phyloP scores from a whole-genome alignment of 1,140 invertebrate species.

The Meloidogyne hapla region DNA sequence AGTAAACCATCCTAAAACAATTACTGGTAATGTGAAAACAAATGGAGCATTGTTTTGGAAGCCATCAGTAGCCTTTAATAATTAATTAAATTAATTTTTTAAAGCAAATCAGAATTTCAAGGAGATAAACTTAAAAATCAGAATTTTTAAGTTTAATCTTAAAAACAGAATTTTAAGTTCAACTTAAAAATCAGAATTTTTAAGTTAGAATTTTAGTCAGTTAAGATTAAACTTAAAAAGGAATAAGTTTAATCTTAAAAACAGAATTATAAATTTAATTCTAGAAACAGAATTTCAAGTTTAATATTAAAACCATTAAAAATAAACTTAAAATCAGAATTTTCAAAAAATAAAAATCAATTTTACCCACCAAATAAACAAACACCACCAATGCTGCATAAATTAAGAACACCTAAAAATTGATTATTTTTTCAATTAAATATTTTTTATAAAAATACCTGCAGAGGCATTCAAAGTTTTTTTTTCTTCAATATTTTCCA shows the following conservation, averaged over 20 bases:
- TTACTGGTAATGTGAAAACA: conserved; percentile 43
- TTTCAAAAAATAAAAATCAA: too few species aligned
- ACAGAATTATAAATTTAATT: not conserved
- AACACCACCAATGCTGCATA: not conserved
- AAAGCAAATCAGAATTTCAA: conserved; percentile 5
- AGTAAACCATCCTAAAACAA: conserved; percentile 46
- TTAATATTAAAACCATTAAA: too few species aligned
- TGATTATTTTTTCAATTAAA: not conserved
- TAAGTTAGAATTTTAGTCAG: not conserved
- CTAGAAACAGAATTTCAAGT: not conserved
- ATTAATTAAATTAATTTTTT: conserved; percentile 31
- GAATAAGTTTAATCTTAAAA: not conserved
- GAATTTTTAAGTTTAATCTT: not conserved
- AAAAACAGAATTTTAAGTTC: not conserved
- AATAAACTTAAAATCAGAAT: conserved; percentile 3
- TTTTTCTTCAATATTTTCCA: not conserved
- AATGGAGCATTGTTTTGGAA: conserved; percentile 49
- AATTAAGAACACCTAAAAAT: not conserved
- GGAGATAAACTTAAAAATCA: not conserved
- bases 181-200: too few species aligned
- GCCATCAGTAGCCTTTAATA: conserved; percentile 43
- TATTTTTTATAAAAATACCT: not conserved
- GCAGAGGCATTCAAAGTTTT: not conserved
- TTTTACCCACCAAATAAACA: not conserved
- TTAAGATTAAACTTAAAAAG: not conserved